Evolutionary conservation across 1,140 invertebrate genomes (phyloP).

Genomic region (Acromyrmex heyeri): DNA sequence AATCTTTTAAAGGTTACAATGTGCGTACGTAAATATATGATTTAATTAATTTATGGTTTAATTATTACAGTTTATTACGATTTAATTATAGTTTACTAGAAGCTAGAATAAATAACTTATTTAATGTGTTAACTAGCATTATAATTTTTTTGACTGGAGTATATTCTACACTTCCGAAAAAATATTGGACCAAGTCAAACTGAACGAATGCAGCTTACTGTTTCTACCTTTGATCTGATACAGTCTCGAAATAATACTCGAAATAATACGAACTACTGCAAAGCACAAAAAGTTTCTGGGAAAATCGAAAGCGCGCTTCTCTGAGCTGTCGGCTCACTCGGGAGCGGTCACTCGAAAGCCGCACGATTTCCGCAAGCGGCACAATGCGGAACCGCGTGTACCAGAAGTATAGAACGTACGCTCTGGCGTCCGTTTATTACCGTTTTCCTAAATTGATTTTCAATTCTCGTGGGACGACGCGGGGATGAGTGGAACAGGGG

Average conservation of each 20-base stretch:
- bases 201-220: neutral
- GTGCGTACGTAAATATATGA: neutral
- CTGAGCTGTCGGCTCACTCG: neutral
- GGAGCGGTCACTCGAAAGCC: conserved; percentile 23
- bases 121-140: neutral
- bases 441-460: conserved; percentile 79
- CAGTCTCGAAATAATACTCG: conserved; percentile 4
- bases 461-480: conserved; percentile 64
- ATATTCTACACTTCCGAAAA: neutral
- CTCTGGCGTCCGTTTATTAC: conserved; percentile 76
- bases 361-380: conserved; percentile 40
- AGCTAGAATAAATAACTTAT: neutral
- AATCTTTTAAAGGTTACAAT: neutral
- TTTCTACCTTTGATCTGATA: neutral
- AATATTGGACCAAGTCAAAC: neutral
- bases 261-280: conserved; percentile 1
- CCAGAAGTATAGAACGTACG: conserved; percentile 38
- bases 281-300: neutral
- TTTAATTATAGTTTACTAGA: neutral
- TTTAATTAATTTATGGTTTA: neutral
- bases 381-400: conserved; percentile 37
- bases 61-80: neutral
- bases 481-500: conserved; percentile 17
- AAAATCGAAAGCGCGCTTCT: conserved; percentile 22
- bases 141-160: neutral